Base-by-base conservation (phyloP, 1,140 invertebrate species). In the Anastrepha obliqua region DNA sequence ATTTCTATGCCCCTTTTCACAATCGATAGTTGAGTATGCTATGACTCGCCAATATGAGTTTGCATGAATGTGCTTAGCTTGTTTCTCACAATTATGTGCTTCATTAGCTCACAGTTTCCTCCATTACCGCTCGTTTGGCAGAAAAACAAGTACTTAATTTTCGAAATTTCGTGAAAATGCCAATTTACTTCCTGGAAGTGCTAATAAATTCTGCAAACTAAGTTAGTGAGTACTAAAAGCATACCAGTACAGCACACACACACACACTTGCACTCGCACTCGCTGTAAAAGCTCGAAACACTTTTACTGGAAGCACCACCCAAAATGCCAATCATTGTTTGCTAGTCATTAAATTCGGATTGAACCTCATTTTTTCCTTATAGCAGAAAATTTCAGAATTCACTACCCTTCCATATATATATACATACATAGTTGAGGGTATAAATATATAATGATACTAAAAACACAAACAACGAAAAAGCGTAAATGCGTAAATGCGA, bases 81-180 rank as follows among this genome's bases (percentile, higher is more conserved):
- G 67, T 47, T 74, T 47, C 17, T 6, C 67, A 74, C 67, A 74
- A 74, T 74, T 74, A 74, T 42, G 39, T 74, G 67, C 67, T 74
- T 47, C 67, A 74, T 74, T 74, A 74, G 67, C 67, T 74, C 39
- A 11, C 67, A 74, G 44, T 74, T 74, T 74, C 67, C 67, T 42
- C 67, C 42, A 74, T 47, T 74, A 74, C 42, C 67, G 67, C 13
- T 4, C 13, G 2, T 74, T 47, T 74, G 67, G 15, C 67, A 15
- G 39, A 13, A 74, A 74, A 15, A 42, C 67, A 47, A 39, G 67
- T 44, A 74, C 39, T 74, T 74, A 74, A 47, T 74, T 74, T 74
- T 47, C 67, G 15, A 74, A 74, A 47, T 74, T 29, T 29, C 29
- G 29, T 29, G 44, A 74, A 74, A 74, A n/a, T 42, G 67, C 67